Conservation (phyloP, 2,888 invertebrate genomes). For the Eledona agricola region DNA sequence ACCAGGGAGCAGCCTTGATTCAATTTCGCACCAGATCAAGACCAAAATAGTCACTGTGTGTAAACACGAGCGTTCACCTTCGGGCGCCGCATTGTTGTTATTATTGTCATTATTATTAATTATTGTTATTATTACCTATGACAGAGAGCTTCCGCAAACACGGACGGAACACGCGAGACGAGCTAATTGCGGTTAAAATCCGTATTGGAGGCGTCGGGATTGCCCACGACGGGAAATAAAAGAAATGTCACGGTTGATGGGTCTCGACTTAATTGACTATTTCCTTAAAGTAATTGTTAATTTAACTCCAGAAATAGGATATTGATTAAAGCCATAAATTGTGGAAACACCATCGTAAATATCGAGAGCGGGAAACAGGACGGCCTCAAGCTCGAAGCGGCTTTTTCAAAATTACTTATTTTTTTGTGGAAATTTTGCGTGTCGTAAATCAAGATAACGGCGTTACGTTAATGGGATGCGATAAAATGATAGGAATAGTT, state of each 20-base stretch:
- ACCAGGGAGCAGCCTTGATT: conserved; percentile 15
- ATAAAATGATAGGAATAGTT: no score
- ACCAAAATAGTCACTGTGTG: conserved; percentile 18
- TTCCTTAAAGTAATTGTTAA: conserved; percentile 23
- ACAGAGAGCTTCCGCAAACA: conserved; percentile 17
- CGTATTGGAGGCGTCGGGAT: no score
- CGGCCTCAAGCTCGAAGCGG: no score
- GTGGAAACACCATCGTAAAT: conserved; percentile 10
- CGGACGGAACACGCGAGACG: background rate
- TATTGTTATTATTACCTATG: conserved; percentile 14
- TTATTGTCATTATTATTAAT: conserved; percentile 15
- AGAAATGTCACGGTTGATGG: conserved; percentile 13
- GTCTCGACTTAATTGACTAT: conserved; percentile 18
- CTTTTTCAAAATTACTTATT: no score
- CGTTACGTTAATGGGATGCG: no score
- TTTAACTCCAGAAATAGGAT: conserved; percentile 15
- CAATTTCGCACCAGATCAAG: conserved; percentile 15
- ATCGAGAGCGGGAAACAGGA: no score
- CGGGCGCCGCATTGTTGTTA: conserved; percentile 16
- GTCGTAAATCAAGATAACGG: no score
- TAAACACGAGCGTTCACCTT: conserved; percentile 29
- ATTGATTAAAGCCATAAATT: conserved; percentile 23
- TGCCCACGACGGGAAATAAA: no score
- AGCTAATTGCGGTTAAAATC: no score
- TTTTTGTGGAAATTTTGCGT: no score